A percentile compares a stretch with the other conserved stretches of the same genome.
Evolutionary conservation across 2,113 vertebrate genomes (phyloP).

Genomic region (Indicator maculatus): DNA sequence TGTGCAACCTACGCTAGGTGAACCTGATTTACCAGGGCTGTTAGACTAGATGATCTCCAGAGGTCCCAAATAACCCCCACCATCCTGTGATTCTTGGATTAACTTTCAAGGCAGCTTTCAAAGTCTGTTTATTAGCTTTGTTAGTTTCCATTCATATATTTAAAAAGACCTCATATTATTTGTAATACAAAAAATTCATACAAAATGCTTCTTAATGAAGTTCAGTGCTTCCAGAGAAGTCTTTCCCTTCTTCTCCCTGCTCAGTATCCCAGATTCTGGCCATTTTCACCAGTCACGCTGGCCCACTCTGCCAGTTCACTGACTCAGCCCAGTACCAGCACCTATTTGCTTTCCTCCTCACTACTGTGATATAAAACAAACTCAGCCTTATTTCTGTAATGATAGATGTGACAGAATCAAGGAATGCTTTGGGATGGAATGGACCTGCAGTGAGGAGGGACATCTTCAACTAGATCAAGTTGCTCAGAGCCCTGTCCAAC

Average conservation of each 20-base stretch:
- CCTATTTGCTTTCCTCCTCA: not conserved
- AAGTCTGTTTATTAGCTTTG: not conserved
- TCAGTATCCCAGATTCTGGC: not conserved
- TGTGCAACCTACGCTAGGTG: too few relatives aligned
- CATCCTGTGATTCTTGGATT: too few relatives aligned
- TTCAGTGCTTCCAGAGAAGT: not conserved
- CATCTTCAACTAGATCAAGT: too few relatives aligned
- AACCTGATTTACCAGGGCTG: too few relatives aligned
- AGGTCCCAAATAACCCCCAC: too few relatives aligned
- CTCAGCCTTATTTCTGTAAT: not conserved
- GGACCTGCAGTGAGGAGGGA: too few relatives aligned
- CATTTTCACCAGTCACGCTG: not conserved
- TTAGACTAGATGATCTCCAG: too few relatives aligned
- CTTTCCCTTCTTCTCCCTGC: not conserved
- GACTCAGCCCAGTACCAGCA: not conserved
- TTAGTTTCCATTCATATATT: not conserved
- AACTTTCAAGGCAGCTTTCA: not conserved
- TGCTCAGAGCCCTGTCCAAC: too few relatives aligned
- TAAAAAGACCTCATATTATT: not conserved
- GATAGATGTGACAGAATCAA: not conserved
- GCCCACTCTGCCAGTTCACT: not conserved
- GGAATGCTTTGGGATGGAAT: too few relatives aligned
- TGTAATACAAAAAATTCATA: not conserved
- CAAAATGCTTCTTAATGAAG: not conserved
- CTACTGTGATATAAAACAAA: not conserved